Conservation (phyloP, 2,113 vertebrate species). For the Platichthys flesus region DNA sequence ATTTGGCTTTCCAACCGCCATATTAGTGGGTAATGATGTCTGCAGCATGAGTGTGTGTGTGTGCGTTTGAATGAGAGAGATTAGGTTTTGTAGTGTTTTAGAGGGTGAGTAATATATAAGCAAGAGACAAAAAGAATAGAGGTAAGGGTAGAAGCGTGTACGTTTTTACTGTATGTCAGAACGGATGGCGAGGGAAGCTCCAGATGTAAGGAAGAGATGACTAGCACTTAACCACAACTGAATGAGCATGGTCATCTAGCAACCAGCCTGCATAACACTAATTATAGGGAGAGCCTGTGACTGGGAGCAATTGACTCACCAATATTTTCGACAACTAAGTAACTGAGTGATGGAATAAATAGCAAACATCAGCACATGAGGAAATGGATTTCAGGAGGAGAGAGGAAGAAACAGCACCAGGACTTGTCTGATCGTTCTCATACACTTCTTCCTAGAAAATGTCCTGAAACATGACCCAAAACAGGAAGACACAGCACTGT, state of each 20-base stretch:
- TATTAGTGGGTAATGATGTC: constrained; percentile 38
- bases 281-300: constrained; percentile 67
- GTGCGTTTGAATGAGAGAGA: neutral
- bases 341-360: constrained; percentile 43
- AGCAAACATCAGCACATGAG: constrained; percentile 45
- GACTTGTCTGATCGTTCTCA: neutral
- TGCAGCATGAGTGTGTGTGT: constrained; percentile 12
- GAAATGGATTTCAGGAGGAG: constrained; percentile 14
- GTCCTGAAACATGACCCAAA: neutral
- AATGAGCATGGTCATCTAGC: constrained; percentile 35
- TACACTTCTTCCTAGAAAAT: constrained; percentile 1
- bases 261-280: constrained; percentile 28
- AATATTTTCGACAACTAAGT: constrained; percentile 53
- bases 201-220: constrained; percentile 48
- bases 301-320: constrained; percentile 59
- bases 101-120: neutral
- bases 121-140: neutral
- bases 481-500: constrained; percentile 13
- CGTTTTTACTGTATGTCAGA: neutral
- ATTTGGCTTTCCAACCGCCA: constrained; percentile 34
- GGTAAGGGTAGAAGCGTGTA: neutral
- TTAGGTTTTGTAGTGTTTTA: neutral
- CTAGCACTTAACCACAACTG: constrained; percentile 36
- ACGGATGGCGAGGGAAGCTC: constrained; percentile 12
- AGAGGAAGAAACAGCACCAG: neutral